A percentile compares a stretch with the other conserved stretches of the same genome.
Evolutionary conservation across 2,888 invertebrate genomes (phyloP).

Genomic region (Hemithea aestivaria): DNA sequence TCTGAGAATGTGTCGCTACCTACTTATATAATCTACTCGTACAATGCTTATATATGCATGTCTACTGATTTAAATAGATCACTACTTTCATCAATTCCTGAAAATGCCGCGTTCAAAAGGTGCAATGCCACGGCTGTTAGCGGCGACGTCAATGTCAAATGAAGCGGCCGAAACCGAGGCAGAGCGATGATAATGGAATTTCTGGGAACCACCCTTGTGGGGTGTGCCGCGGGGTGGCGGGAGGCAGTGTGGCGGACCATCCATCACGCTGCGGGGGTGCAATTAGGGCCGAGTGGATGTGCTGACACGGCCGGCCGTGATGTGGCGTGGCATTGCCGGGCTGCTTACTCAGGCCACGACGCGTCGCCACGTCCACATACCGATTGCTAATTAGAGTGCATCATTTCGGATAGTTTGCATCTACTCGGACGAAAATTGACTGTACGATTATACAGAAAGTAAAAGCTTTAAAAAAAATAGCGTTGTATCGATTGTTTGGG

Average conservation of each 20-base stretch:
- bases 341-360: slow-evolving; percentile 11
- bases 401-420: no score
- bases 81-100: slow-evolving; percentile 36
- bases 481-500: no score
- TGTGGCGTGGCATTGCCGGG: slow-evolving; percentile 32
- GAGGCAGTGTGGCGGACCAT: slow-evolving; percentile 46
- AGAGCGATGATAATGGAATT: slow-evolving; percentile 66
- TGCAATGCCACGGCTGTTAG: slow-evolving; percentile 40
- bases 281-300: slow-evolving; percentile 66
- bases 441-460: no score
- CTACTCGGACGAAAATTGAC: no score
- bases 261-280: slow-evolving; percentile 69
- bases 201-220: slow-evolving; percentile 75
- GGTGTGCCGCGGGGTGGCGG: slow-evolving; percentile 49
- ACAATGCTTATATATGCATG: no score
- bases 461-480: no score
- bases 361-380: no score
- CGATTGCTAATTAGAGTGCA: no score
- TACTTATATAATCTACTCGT: no score
- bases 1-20: no score
- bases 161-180: slow-evolving; percentile 44
- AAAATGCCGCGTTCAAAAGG: slow-evolving; percentile 33
- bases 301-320: slow-evolving; percentile 63
- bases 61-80: slow-evolving; percentile 13
- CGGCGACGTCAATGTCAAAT: slow-evolving; percentile 61